Evolutionary conservation across 2,888 invertebrate genomes (phyloP).

Genomic region (Amphiduros pacificus): DNA sequence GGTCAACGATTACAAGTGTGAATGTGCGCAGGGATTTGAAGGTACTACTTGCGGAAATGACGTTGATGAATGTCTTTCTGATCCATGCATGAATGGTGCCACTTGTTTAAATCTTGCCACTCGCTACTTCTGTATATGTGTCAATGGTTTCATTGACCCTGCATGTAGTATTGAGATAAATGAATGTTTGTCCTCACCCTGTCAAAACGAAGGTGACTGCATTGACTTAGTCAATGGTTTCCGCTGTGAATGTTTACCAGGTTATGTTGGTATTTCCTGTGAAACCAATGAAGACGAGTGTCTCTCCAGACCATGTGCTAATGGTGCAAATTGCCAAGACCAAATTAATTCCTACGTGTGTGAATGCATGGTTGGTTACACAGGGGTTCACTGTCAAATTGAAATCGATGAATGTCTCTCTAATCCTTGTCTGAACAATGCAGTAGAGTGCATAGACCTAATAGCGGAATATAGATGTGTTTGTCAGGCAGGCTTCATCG

Average conservation of each 20-base stretch:
- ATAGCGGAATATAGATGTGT: constrained; percentile 68
- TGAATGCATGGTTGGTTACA: constrained; percentile 20
- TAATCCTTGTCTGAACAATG: constrained; percentile 4
- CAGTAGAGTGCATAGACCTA: constrained; percentile 23
- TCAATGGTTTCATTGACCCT: constrained; percentile 12
- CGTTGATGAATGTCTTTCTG: constrained; percentile 63
- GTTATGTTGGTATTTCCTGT: constrained; percentile 24
- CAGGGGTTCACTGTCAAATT: constrained; percentile 11
- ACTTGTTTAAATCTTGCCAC: constrained; percentile 79
- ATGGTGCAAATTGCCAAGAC: constrained; percentile 66
- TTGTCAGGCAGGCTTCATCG: constrained; percentile 9
- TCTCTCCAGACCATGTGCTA: constrained; percentile 52
- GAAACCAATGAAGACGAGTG: constrained; percentile 69
- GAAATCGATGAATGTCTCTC: constrained; percentile 25
- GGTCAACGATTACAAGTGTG: constrained; percentile 31
- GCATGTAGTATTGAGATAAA: constrained; percentile 24
- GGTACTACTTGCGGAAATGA: constrained; percentile 20
- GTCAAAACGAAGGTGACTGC: constrained; percentile 31
- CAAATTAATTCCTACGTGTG: constrained; percentile 5
- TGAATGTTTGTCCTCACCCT: constrained; percentile 26
- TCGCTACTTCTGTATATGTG: constrained; percentile 15
- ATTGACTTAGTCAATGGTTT: constrained; percentile 27
- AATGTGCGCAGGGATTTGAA: constrained; percentile 23
- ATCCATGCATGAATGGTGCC: constrained; percentile 89
- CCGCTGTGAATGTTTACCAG: constrained; percentile 26